These are phyloP conservation scores for Pseudococcus longispinus DNA, from an alignment of 2,888 invertebrate species.

Conservation along the genomic window DNA sequence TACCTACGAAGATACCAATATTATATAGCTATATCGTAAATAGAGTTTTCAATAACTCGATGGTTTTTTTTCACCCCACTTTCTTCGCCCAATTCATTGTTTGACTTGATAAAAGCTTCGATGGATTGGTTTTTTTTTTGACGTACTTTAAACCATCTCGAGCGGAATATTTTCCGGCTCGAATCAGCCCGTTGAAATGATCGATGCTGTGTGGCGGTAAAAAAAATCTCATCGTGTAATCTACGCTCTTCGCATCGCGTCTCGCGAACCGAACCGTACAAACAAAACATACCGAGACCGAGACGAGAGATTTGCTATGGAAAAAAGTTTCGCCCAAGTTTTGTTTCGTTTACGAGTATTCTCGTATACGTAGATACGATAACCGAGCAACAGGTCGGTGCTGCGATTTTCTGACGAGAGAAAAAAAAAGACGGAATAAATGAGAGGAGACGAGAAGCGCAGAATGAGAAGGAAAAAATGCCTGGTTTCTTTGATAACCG, in stretches of 20 bases:
- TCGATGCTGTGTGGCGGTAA: background rate
- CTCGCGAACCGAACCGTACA: background rate
- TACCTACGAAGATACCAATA: background rate
- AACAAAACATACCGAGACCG: background rate
- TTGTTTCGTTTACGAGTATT: background rate
- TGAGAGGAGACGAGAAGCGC: background rate
- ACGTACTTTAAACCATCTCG: background rate
- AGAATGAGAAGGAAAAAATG: too few species aligned
- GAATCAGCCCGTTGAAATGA: background rate
- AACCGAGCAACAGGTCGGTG: slow-evolving; percentile 1
- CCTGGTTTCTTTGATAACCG: background rate
- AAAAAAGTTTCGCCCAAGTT: background rate
- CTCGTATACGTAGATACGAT: background rate
- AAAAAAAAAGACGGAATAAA: background rate
- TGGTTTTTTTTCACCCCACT: background rate
- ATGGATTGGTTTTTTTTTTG: background rate
- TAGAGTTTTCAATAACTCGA: background rate
- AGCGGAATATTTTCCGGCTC: background rate
- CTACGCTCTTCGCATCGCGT: background rate
- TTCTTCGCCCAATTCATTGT: background rate
- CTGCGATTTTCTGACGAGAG: background rate
- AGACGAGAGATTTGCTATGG: background rate
- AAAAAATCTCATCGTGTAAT: background rate
- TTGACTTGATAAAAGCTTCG: slow-evolving; percentile 1
- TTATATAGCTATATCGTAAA: background rate